Conservation (phyloP, 2,797 vertebrate genomes). For the Halcyon smyrnensis region DNA sequence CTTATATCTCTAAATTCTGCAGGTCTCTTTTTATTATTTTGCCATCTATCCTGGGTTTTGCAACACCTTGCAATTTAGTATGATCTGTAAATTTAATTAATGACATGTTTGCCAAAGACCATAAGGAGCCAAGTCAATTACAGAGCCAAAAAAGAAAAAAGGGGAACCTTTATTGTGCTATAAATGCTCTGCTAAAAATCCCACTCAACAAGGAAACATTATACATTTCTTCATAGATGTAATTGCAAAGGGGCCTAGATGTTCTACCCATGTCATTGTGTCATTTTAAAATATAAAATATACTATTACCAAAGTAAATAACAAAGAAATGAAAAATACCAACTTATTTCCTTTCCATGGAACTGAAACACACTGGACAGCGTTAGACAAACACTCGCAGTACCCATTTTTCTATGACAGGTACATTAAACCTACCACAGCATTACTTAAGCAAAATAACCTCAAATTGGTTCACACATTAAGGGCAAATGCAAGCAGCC, state of each 20-base stretch:
- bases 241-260: not conserved
- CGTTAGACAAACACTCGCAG: not conserved
- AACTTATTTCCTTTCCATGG: not conserved
- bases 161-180: slow-evolving; percentile 7
- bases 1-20: slow-evolving; percentile 43
- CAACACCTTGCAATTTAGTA: slow-evolving; percentile 46
- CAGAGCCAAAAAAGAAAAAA: not conserved
- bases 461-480: not conserved
- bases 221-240: not conserved
- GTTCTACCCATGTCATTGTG: not conserved
- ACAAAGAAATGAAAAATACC: not conserved
- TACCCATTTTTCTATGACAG: not conserved
- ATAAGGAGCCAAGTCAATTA: slow-evolving; percentile 49
- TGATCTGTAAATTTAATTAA: slow-evolving; percentile 62
- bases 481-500: not conserved
- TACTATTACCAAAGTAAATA: not conserved
- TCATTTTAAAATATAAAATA: not conserved
- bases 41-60: slow-evolving; percentile 12
- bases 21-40: slow-evolving; percentile 58
- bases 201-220: not conserved
- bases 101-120: slow-evolving; percentile 32
- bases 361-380: not conserved
- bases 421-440: not conserved
- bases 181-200: slow-evolving; percentile 39
- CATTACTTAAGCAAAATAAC: not conserved